Percentiles rank a stretch among this genome's conserved stretches.
phyloP scores from a whole-genome alignment of 2,113 vertebrate species.

The Syngnathoides biaculeatus region DNA sequence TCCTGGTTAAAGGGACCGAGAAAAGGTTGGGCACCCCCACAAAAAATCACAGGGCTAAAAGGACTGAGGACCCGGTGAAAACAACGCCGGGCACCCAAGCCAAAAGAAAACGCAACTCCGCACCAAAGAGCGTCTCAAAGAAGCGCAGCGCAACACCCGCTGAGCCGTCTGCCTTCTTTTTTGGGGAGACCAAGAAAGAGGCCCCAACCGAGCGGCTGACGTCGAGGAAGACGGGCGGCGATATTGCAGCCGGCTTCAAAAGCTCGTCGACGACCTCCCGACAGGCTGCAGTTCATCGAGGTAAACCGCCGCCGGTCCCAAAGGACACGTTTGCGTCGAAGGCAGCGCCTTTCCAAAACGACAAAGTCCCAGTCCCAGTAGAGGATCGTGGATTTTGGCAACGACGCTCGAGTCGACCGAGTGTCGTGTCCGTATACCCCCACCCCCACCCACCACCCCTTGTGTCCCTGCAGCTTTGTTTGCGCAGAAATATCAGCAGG shows the following conservation, averaged over 20 bases:
- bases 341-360: no score
- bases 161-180: background rate
- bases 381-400: no score
- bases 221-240: background rate
- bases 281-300: background rate
- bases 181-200: background rate
- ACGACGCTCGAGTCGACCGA: no score
- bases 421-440: no score
- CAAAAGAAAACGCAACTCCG: background rate
- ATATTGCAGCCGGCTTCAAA: background rate
- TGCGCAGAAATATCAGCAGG: slow-evolving; percentile 1
- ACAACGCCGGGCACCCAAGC: background rate
- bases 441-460: no score
- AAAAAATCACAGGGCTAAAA: background rate
- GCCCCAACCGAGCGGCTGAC: background rate
- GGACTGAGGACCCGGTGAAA: background rate
- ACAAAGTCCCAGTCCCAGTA: no score
- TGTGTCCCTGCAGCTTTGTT: background rate
- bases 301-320: background rate
- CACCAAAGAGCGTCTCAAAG: background rate
- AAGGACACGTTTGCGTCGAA: background rate
- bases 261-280: background rate
- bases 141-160: background rate
- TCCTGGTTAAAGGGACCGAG: background rate
- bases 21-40: background rate